A percentile compares a stretch with the other conserved stretches of the same genome.
phyloP scores from a whole-genome alignment of 92 coral and sea anemone species.

The Pocillopora meandrina region DNA sequence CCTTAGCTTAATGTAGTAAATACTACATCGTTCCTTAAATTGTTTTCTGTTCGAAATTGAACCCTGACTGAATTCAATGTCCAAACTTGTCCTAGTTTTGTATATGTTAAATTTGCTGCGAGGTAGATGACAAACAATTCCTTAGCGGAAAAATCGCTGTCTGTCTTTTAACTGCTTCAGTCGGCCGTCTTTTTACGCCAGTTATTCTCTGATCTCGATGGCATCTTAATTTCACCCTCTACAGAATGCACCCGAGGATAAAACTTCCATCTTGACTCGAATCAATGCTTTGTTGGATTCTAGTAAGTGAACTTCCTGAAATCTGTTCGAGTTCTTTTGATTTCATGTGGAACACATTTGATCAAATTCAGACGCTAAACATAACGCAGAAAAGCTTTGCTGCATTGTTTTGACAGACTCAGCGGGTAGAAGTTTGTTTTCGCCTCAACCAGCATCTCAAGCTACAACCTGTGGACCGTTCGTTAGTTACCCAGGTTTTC shows the following conservation, averaged over 20 bases:
- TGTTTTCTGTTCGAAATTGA: not conserved
- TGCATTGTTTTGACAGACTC: conserved; percentile 46
- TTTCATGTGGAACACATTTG: not conserved
- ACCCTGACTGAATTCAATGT: not conserved
- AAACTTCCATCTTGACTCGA: conserved; percentile 68
- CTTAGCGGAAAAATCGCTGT: conserved; percentile 13
- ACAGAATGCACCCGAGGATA: conserved; percentile 56
- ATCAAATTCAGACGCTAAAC: not conserved
- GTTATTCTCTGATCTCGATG: not conserved
- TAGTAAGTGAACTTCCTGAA: conserved; percentile 58
- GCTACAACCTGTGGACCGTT: conserved; percentile 35
- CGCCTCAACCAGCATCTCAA: conserved; percentile 61
- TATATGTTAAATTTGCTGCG: not conserved
- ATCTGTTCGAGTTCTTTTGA: not conserved
- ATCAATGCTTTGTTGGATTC: conserved; percentile 87
- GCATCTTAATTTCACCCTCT: conserved; percentile 8
- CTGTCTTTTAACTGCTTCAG: conserved; percentile 5
- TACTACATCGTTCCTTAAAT: not conserved
- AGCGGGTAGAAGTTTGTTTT: conserved; percentile 76
- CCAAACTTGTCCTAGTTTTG: not conserved
- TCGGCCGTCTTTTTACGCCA: conserved; percentile 1
- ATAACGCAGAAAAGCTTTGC: not conserved
- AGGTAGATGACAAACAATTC: not conserved
- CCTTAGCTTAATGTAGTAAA: not conserved
- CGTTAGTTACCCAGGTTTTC: conserved; percentile 62